phyloP scores from a whole-genome alignment of 2,113 vertebrate species.

The Alosa alosa region DNA sequence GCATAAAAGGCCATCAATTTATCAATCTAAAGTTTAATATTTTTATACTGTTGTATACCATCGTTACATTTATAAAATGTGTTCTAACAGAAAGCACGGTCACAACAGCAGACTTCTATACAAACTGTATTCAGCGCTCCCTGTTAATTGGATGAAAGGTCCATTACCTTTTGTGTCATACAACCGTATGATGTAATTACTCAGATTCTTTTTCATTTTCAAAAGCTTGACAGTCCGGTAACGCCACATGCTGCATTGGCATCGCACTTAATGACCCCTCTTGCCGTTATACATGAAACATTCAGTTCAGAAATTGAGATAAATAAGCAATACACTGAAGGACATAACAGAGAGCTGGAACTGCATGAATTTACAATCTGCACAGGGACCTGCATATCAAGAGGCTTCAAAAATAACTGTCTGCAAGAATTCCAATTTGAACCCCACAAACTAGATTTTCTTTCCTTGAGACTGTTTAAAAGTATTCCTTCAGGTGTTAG shows the following conservation, averaged over 20 bases:
- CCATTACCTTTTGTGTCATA: constrained; percentile 50
- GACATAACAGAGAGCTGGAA: constrained; percentile 27
- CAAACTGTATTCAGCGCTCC: constrained; percentile 57
- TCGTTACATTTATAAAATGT: constrained; percentile 75
- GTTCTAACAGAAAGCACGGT: constrained; percentile 65
- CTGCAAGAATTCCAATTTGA: neutral
- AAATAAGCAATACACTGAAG: constrained; percentile 44
- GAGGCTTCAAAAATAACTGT: constrained; percentile 16
- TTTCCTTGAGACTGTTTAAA: neutral
- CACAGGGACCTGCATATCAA: constrained; percentile 32
- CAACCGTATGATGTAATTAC: constrained; percentile 37
- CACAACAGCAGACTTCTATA: constrained; percentile 67
- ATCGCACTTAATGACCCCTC: constrained; percentile 28
- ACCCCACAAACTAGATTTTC: neutral
- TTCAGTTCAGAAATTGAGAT: constrained; percentile 36
- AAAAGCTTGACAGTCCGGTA: constrained; percentile 45
- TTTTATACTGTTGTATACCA: constrained; percentile 59
- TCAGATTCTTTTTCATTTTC: constrained; percentile 19
- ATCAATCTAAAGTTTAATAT: constrained; percentile 71
- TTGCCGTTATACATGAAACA: constrained; percentile 37
- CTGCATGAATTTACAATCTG: constrained; percentile 48
- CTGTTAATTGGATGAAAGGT: constrained; percentile 45
- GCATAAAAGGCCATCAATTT: constrained; percentile 44
- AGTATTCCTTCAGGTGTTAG: neutral
- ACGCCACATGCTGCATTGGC: constrained; percentile 39